Percentiles rank a stretch among this genome's conserved stretches.
Conservation (phyloP, 2,888 invertebrate species). For the Lochmaea crataegi region DNA sequence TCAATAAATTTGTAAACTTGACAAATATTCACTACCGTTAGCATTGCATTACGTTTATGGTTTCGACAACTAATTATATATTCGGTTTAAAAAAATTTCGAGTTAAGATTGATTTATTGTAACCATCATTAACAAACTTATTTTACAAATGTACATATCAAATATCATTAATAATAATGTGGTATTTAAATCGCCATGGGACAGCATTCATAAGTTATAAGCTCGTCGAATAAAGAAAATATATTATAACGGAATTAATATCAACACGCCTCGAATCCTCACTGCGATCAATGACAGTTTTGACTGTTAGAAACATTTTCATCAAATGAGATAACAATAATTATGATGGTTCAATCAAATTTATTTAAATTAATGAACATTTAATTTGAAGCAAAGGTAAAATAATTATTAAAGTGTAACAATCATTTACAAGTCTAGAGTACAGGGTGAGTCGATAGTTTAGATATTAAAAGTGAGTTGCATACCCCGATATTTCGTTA, state of each 20-base stretch:
- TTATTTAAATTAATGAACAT: too few species aligned
- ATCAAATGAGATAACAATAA: too few species aligned
- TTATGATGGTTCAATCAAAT: too few species aligned
- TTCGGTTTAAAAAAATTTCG: constrained; percentile 1
- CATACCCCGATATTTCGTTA: too few species aligned
- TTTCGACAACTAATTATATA: constrained; percentile 4
- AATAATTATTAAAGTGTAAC: too few species aligned
- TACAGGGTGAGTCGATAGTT: too few species aligned
- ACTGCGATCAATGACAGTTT: background rate
- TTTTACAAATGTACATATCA: constrained; percentile 5
- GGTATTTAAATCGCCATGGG: constrained; percentile 6
- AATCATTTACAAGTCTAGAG: too few species aligned
- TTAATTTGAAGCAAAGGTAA: too few species aligned
- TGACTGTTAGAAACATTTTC: too few species aligned
- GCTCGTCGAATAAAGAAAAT: background rate
- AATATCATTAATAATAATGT: background rate
- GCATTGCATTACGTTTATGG: background rate
- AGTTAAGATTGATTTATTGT: background rate
- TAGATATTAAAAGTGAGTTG: too few species aligned
- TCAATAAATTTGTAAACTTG: constrained; percentile 9
- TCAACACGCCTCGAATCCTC: background rate
- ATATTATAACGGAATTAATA: background rate
- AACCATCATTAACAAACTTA: background rate
- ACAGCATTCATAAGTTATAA: background rate
- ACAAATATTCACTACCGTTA: constrained; percentile 18